Evolutionary conservation across 2,888 invertebrate species (phyloP), one percentile per base, ranked within the genome.

Genomic region (Monochamus alternatus): DNA sequence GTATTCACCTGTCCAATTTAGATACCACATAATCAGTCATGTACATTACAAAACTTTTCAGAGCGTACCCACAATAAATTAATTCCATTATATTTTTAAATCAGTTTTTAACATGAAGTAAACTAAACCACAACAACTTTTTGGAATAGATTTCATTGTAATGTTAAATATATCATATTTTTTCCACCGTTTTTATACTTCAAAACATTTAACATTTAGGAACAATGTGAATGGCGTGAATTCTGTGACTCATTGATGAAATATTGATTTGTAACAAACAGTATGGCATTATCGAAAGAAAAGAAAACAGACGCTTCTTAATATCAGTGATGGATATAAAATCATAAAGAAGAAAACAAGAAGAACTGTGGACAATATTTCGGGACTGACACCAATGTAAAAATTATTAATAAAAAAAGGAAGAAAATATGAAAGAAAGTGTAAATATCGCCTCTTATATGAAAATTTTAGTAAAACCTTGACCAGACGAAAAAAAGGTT

Each of bases 61-160:
- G 71, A 71, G 71, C 71, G 63, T 71, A 71, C 71, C 71, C 71
- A 71, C 71, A 63, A 63, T 63, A 71, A 71, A 71, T 71, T 71
- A 71, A 71, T 71, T 71, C 71, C 51, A 71, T 71, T 71, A 71
- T 63, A 71, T 63, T 71, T 71, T 71, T 71, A 71, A 63, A 71
- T 9, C 9, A 12, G 62, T 71, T 71, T 71, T 71, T 71, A 32
- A 52, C 51, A 14, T 71, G 59, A 71, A 47, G 63, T 14, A 71
- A 71, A 22, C 63, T 44, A 63, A 71, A 71, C 71, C 71, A 62
- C 71, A 71, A 71, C 8, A 14, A 31, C 32, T 63, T 63, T 71
- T 63, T 62, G 55, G n/a, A 55, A 3, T 22, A 55, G 55, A 22
- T 55, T 55, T 55, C 55, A 55, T 14, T 55, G 55, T 55, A 55